Base-by-base conservation (phyloP, 2,113 vertebrate genomes). In the Alouatta palliata region DNA sequence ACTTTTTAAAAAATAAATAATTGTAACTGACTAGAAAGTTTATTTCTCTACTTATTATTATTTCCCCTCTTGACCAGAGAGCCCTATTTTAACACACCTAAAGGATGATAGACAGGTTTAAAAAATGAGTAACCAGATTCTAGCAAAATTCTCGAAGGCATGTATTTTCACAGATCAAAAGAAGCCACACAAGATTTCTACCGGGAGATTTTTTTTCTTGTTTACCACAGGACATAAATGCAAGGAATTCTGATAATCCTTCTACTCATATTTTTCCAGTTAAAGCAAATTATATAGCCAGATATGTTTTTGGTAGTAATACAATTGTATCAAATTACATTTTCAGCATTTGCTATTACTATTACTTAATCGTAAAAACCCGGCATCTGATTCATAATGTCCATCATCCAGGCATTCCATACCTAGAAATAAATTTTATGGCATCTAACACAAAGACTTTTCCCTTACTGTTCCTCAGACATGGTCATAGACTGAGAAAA, bases 221-320 rank as follows among this genome's bases (percentile, higher is more conserved):
- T 71, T 94, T 87, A 37, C 32, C 52, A 83, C 6, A 35, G 49
- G 20, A 87, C 66, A 90, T 75, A 97, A 95, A 87, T 87, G 35
- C 49, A 97, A 97, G 47, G 8, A 17, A 92, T 87, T 87, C 82
- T 92, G 68, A 43, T 64, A 90, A 92, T 64, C 9, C 43, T 81
- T 64, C 17, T 16, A 87, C 6, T 1, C 11, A 52, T 61, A 43
- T 43, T 77, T 56, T 64, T 25, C 68, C 30, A 70, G 16, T 45
- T 93, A 54, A 91, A 91, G 25, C 12, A 94, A 86, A 85, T 70
- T 25, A 13, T 73, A 40, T 58, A 76, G 35, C 21, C 43, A 97
- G 45, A 94, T 0, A 8, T n/a, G 37, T 47, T 32, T 66, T 21
- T 45, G 58, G 20, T 35, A 86, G 56, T 73, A 76, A 49, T 83